Evolutionary conservation across 2,113 vertebrate species (phyloP).

Genomic region (Blennius ocellaris): DNA sequence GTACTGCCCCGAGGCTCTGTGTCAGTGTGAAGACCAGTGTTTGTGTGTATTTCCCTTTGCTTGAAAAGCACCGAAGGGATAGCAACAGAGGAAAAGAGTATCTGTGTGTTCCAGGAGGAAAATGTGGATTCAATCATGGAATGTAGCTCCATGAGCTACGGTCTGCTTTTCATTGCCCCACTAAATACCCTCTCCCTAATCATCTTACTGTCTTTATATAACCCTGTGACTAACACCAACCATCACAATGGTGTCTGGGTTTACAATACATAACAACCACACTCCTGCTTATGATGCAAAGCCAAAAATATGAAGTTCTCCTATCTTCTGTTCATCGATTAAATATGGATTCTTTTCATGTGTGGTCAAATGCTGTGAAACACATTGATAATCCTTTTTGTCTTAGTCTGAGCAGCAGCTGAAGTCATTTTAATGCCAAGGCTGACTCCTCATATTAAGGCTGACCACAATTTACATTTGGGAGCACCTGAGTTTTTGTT

Average conservation of each 20-base stretch:
- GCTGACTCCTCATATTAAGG: not conserved
- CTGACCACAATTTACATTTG: constrained; percentile 26
- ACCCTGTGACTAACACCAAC: constrained; percentile 55
- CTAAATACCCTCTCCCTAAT: constrained; percentile 30
- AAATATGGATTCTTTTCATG: constrained; percentile 27
- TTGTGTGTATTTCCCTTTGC: constrained; percentile 30
- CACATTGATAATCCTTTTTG: constrained; percentile 10
- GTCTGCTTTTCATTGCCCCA: constrained; percentile 44
- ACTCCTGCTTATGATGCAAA: constrained; percentile 16
- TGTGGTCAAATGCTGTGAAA: constrained; percentile 36
- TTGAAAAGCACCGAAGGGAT: constrained; percentile 4
- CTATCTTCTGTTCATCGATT: constrained; percentile 10
- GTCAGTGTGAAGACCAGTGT: not conserved
- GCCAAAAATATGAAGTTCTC: constrained; percentile 28
- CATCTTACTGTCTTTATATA: constrained; percentile 39
- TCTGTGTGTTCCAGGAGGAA: constrained; percentile 34
- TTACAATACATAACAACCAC: constrained; percentile 36
- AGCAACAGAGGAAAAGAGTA: constrained; percentile 25
- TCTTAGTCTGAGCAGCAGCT: constrained; percentile 13
- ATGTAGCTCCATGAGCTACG: constrained; percentile 21
- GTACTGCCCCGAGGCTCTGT: constrained; percentile 1
- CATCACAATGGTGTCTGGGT: constrained; percentile 33
- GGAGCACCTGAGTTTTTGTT: constrained; percentile 12
- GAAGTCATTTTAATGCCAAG: constrained; percentile 4
- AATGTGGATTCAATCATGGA: constrained; percentile 58